Conservation (phyloP, 2,888 invertebrate genomes). For the Heliconius charithonia region DNA sequence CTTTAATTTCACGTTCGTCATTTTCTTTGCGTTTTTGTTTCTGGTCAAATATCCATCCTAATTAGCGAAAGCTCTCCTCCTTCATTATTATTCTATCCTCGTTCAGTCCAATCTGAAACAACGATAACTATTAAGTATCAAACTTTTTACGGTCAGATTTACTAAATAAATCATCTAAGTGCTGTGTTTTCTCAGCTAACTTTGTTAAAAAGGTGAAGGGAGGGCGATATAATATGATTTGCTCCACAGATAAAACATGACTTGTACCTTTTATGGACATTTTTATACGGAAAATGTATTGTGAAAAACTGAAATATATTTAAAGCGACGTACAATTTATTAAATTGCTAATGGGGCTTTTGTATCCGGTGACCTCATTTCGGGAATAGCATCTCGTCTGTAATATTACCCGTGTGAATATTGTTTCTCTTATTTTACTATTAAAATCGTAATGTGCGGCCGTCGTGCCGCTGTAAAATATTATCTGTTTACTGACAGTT, state of each 20-base stretch:
- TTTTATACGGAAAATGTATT: slow-evolving; percentile 26
- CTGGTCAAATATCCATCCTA: slow-evolving; percentile 58
- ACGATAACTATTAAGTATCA: slow-evolving; percentile 53
- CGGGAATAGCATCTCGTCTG: slow-evolving; percentile 13
- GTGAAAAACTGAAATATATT: slow-evolving; percentile 21
- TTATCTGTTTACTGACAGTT: background rate
- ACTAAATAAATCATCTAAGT: background rate
- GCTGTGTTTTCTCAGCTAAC: slow-evolving; percentile 20
- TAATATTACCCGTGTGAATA: slow-evolving; percentile 18
- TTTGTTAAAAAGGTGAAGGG: slow-evolving; percentile 30
- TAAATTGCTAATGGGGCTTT: slow-evolving; percentile 23
- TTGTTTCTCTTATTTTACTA: slow-evolving; percentile 1
- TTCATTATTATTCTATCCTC: slow-evolving; percentile 48
- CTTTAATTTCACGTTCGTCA: slow-evolving; percentile 81
- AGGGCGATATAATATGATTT: slow-evolving; percentile 29
- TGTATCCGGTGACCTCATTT: slow-evolving; percentile 19
- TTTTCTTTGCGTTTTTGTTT: slow-evolving; percentile 52
- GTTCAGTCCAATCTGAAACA: slow-evolving; percentile 57
- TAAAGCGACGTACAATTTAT: slow-evolving; percentile 22
- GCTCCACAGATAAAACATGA: slow-evolving; percentile 7
- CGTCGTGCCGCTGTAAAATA: background rate
- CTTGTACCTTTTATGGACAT: slow-evolving; percentile 15
- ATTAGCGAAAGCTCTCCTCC: slow-evolving; percentile 45
- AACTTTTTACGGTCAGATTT: slow-evolving; percentile 50
- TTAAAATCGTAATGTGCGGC: background rate